Conservation (phyloP, 37 sponge, comb jelly and placozoan species). For the Aplysina aerophoba region DNA sequence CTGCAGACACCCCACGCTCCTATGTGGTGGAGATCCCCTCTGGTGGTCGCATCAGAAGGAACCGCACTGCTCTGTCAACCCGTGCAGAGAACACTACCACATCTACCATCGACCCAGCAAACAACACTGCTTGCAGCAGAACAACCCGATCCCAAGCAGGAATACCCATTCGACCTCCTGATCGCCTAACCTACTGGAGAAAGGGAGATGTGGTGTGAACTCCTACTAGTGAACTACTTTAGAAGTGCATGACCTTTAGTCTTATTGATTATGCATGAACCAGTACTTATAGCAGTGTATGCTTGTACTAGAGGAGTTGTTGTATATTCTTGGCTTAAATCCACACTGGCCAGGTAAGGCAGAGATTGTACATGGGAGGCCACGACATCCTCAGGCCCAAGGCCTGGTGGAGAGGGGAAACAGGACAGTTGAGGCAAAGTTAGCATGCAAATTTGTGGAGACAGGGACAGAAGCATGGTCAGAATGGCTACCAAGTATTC, state of each 20-base stretch:
- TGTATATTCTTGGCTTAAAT: no score
- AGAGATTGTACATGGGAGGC: slow-evolving; percentile 7
- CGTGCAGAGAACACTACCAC: not conserved
- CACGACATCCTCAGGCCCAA: not conserved
- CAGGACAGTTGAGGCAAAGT: slow-evolving; percentile 11
- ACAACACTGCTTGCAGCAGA: not conserved
- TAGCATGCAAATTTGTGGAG: not conserved
- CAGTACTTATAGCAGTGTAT: no score
- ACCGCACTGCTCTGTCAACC: not conserved
- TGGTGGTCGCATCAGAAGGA: slow-evolving; percentile 2
- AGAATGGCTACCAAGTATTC: slow-evolving; percentile 22
- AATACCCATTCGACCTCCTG: slow-evolving; percentile 4
- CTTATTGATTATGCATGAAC: no score
- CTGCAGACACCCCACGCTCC: slow-evolving; percentile 21
- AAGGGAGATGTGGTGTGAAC: slow-evolving; percentile 32
- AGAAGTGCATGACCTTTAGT: no score
- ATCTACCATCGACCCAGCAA: not conserved
- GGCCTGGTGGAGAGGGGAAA: slow-evolving; percentile 1
- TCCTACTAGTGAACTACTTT: no score
- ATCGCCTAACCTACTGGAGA: slow-evolving; percentile 8
- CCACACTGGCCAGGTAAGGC: not conserved
- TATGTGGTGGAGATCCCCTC: not conserved
- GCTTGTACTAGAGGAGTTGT: no score
- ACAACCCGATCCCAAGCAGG: slow-evolving; percentile 1
- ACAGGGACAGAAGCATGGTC: not conserved